A percentile compares a stretch with the other conserved stretches of the same genome.
These are phyloP conservation scores for Margarornis squamiger DNA, from an alignment of 2,797 vertebrate species.

Conservation along the genomic window DNA sequence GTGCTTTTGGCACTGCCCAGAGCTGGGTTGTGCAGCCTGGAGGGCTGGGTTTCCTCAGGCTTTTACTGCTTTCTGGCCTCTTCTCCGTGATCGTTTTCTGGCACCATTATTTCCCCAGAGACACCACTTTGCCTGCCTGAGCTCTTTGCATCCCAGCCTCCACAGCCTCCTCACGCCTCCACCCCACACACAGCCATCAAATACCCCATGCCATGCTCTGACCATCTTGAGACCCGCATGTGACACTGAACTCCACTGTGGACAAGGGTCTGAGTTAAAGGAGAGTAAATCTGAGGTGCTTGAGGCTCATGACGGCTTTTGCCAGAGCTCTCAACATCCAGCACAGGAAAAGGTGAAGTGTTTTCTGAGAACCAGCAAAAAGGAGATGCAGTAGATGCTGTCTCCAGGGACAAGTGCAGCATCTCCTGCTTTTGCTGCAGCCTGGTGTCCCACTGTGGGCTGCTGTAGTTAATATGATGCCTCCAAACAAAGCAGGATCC, in stretches of 20 bases:
- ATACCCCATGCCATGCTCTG: rapidly evolving
- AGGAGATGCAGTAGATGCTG: background rate
- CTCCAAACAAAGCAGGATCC: background rate
- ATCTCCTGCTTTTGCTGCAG: background rate
- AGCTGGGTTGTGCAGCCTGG: background rate
- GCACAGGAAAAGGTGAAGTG: background rate
- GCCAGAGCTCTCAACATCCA: background rate
- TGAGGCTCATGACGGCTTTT: background rate
- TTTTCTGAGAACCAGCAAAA: background rate
- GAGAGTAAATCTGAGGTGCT: background rate
- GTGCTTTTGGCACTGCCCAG: background rate
- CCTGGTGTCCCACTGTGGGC: background rate
- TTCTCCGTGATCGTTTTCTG: background rate
- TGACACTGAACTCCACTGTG: rapidly evolving
- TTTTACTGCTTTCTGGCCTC: background rate
- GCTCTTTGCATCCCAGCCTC: background rate
- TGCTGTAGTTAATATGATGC: background rate
- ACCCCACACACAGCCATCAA: background rate
- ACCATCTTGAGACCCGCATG: rapidly evolving
- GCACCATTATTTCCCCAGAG: background rate
- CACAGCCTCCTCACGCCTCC: background rate
- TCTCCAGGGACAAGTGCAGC: background rate
- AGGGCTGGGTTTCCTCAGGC: background rate
- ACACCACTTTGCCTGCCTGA: background rate
- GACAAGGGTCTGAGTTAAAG: background rate